Evolutionary conservation across 1,140 invertebrate genomes (phyloP).

Genomic region (Drosophila cardini): DNA sequence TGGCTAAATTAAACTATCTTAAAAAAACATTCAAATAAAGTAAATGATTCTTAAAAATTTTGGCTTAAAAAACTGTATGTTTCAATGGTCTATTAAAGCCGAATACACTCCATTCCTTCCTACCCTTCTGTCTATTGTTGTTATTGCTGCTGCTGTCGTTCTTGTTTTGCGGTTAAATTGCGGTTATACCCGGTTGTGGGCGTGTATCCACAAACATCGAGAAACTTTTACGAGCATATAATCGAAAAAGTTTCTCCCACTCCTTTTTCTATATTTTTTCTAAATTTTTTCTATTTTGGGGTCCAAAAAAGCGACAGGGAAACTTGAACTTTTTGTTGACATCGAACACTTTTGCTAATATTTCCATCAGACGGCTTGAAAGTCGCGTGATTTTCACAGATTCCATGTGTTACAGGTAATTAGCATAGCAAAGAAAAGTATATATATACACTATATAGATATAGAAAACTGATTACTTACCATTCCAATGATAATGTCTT

Average conservation of each 20-base stretch:
- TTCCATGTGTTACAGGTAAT: slow-evolving; percentile 30
- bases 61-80: too few species aligned
- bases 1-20: too few species aligned
- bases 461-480: too few species aligned
- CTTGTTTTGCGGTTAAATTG: slow-evolving; percentile 71
- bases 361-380: slow-evolving; percentile 1
- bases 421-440: slow-evolving; percentile 10
- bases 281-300: neutral
- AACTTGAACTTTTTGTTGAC: slow-evolving; percentile 42
- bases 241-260: slow-evolving; percentile 75
- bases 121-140: slow-evolving; percentile 11
- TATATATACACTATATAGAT: neutral
- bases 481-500: slow-evolving; percentile 16
- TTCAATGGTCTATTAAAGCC: too few species aligned
- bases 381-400: neutral
- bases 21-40: too few species aligned
- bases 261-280: neutral
- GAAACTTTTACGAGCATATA: slow-evolving; percentile 81
- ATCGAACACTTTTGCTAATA: slow-evolving; percentile 7
- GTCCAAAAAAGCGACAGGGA: neutral
- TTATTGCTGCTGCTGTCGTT: slow-evolving; percentile 26
- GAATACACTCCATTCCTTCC: too few species aligned
- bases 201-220: slow-evolving; percentile 61
- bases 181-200: slow-evolving; percentile 51
- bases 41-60: too few species aligned